Percentiles rank a stretch among this genome's conserved stretches.
phyloP scores from a whole-genome alignment of 2,797 vertebrate species.

The Euphonia xanthogaster region DNA sequence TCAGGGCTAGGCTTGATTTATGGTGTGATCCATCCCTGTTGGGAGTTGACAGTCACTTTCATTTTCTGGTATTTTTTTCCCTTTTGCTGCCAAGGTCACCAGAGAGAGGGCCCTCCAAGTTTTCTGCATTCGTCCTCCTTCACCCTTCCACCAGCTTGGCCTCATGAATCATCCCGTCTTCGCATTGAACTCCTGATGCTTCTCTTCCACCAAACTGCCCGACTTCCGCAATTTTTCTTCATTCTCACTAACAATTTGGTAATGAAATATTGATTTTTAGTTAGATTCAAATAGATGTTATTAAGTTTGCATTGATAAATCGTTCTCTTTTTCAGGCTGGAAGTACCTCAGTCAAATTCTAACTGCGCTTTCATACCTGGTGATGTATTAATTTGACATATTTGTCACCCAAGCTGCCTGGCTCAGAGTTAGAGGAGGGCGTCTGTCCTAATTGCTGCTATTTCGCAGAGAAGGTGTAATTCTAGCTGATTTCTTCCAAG shows the following conservation, averaged over 20 bases:
- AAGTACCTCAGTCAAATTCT: constrained; percentile 88
- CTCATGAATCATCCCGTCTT: constrained; percentile 99
- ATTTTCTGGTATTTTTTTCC: constrained; percentile 86
- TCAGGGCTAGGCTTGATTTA: constrained; percentile 83
- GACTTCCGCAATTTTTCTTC: constrained; percentile 99
- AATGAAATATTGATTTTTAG: constrained; percentile 99
- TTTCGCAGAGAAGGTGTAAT: constrained; percentile 63
- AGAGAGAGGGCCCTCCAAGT: constrained; percentile 83
- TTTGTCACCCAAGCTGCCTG: constrained; percentile 74
- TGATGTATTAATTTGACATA: constrained; percentile 86
- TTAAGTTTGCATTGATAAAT: constrained; percentile 99
- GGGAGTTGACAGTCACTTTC: constrained; percentile 91
- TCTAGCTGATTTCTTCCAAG: constrained; percentile 48
- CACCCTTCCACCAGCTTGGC: constrained; percentile 78
- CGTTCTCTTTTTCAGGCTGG: constrained; percentile 85
- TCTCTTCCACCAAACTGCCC: constrained; percentile 87
- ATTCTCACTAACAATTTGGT: constrained; percentile 99
- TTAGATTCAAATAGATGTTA: constrained; percentile 99
- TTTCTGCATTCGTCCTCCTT: constrained; percentile 81
- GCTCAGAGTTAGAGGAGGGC: constrained; percentile 61
- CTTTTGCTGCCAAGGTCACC: constrained; percentile 88
- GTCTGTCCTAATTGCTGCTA: constrained; percentile 67
- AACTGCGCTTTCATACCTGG: constrained; percentile 82
- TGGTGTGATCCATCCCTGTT: constrained; percentile 84
- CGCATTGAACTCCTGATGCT: constrained; percentile 92